These are phyloP conservation scores for Felis chaus DNA, from an alignment of 2,113 vertebrate species.

Conservation along the genomic window DNA sequence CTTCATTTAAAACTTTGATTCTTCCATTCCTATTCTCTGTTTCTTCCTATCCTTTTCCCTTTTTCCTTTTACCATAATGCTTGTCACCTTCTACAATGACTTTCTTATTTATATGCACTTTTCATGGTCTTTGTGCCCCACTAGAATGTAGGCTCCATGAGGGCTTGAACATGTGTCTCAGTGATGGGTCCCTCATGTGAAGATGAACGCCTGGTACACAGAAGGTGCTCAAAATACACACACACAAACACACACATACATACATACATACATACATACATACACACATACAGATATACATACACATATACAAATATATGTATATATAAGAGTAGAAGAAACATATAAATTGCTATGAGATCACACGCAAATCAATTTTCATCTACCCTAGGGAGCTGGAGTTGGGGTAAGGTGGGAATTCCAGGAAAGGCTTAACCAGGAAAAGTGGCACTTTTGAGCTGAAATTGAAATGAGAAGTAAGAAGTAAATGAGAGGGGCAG, in stretches of 20 bases:
- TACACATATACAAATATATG: background rate
- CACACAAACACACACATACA: accelerated
- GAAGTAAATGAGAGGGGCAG: background rate
- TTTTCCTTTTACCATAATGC: background rate
- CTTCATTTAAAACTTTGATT: background rate
- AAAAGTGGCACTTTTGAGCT: background rate
- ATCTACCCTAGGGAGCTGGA: background rate
- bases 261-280: background rate
- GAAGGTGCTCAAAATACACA: accelerated
- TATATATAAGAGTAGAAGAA: background rate
- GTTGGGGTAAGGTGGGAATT: background rate
- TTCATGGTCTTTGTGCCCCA: background rate
- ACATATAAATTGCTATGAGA: background rate
- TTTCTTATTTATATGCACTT: background rate
- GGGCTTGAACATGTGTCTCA: no score
- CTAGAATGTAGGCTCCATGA: background rate
- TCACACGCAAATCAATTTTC: background rate
- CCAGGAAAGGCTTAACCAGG: background rate
- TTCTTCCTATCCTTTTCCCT: background rate
- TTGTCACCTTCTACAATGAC: background rate
- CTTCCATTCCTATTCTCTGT: no score
- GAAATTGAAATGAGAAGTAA: background rate
- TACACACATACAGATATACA: background rate
- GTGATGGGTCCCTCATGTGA: background rate
- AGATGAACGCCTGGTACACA: background rate